Evolutionary conservation across 2,797 vertebrate genomes (phyloP), one percentile per base, ranked within the genome.

Genomic region (Megaceryle alcyon): DNA sequence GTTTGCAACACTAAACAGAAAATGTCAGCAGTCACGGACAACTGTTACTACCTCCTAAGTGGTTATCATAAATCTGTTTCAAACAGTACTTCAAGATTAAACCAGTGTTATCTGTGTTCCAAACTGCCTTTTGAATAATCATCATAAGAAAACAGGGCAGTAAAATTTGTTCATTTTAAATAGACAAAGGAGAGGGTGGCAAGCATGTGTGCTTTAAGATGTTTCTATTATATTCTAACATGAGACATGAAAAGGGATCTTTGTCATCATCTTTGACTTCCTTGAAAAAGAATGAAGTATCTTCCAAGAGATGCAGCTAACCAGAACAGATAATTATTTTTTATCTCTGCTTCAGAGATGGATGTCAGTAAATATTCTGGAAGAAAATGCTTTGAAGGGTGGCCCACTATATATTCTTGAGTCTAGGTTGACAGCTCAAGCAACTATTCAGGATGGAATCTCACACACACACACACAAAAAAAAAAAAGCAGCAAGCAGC

Each of bases 111-210:
- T 10, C 13, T 31, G 37, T 37, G 57, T n/a, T 57, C n/a, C 56
- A 86, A 77, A 65, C 6, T 51, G 39, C 31, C 15, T 70, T 82
- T 43, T 65, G 60, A 53, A 10, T 44, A 76, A 59, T 7, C 8
- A 0, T 3, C 28, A 3, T 53, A 56, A 83, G 41, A 72, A 83
- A 72, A 65, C 0, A 72, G 17, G 41, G 14, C 48, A 65, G 54
- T 48, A 88, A 79, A 71, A 82, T 69, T 33, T 51, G 72, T 7
- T 53, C 7, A 54, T 65, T 81, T 65, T 66, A 70, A 88, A 53
- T 0, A 88, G 44, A 61, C 0, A 0, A 76, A 44, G 28, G 26
- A 70, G 0, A 69, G 22, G 6, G 9, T 81, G 18, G 37, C 10
- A 77, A 88, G 46, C 10, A 46, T 3, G 3, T 39, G 16, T 80